phyloP scores from a whole-genome alignment of 2,797 vertebrate genomes.

The Diplodus puntazzo region DNA sequence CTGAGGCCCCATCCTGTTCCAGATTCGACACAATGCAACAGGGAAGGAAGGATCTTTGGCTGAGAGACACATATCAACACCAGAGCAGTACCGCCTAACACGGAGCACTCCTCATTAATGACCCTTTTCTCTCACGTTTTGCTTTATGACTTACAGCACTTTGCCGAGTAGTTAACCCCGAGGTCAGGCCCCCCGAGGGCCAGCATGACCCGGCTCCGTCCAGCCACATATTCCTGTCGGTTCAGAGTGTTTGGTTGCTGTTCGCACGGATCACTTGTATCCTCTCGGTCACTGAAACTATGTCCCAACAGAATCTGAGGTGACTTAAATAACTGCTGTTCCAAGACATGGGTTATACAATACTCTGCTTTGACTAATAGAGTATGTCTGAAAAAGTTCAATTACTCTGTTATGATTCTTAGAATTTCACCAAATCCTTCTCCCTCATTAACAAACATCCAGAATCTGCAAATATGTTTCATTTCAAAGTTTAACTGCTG shows the following conservation, averaged over 20 bases:
- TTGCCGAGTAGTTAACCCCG: constrained; percentile 64
- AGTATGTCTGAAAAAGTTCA: not conserved
- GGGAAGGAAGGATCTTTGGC: constrained; percentile 16
- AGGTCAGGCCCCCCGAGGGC: constrained; percentile 47
- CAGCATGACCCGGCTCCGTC: constrained; percentile 29
- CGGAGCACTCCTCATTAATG: constrained; percentile 37
- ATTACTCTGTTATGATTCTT: not conserved
- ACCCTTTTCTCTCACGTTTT: constrained; percentile 55
- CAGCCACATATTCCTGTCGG: constrained; percentile 20
- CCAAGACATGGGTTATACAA: not conserved
- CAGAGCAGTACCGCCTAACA: constrained; percentile 8
- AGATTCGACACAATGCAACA: constrained; percentile 41
- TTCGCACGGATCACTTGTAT: not conserved
- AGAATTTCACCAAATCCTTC: not conserved
- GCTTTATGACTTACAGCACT: constrained; percentile 69
- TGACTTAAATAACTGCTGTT: not conserved
- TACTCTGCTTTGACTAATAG: not conserved
- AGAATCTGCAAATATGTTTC: not conserved
- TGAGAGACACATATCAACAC: constrained; percentile 24
- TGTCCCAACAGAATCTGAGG: not conserved
- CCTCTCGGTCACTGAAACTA: not conserved
- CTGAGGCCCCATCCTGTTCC: constrained; percentile 34
- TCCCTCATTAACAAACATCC: not conserved
- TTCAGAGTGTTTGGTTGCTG: constrained; percentile 21
- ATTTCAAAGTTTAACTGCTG: not conserved